Percentiles rank a stretch among this genome's conserved stretches.
phyloP scores from a whole-genome alignment of 2,888 invertebrate species.

The Gnatocerus cornutus region DNA sequence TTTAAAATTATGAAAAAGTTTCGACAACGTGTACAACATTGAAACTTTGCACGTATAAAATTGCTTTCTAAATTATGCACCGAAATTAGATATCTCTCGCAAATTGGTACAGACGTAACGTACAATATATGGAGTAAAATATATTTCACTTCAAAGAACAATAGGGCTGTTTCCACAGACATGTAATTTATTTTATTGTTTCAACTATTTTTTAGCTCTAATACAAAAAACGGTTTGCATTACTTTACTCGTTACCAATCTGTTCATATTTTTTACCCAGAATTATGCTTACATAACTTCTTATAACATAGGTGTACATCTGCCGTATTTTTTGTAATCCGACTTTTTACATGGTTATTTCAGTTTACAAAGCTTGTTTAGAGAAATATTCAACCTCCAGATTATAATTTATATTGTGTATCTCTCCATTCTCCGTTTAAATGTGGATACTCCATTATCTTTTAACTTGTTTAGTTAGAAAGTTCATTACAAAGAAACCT shows the following conservation, averaged over 20 bases:
- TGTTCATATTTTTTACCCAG: too few species aligned
- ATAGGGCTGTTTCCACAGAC: not conserved
- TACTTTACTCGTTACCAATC: too few species aligned
- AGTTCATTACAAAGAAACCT: constrained; percentile 1
- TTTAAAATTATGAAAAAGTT: not conserved
- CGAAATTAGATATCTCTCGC: constrained; percentile 12
- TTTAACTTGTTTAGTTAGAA: not conserved
- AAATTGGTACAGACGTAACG: not conserved
- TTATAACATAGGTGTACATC: too few species aligned
- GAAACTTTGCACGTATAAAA: constrained; percentile 5
- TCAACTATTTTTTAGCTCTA: too few species aligned
- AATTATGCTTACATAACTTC: too few species aligned
- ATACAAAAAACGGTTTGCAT: too few species aligned
- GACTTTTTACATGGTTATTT: too few species aligned
- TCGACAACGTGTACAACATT: not conserved
- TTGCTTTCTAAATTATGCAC: constrained; percentile 5
- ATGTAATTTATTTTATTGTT: not conserved
- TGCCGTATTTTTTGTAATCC: too few species aligned
- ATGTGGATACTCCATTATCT: not conserved
- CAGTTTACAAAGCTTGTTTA: too few species aligned
- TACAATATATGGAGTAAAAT: not conserved
- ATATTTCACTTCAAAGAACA: not conserved
- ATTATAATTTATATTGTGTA: not conserved
- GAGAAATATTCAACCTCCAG: too few species aligned
- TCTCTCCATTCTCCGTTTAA: not conserved